These are phyloP conservation scores for Strix aluco DNA, from an alignment of 2,113 vertebrate species.

Conservation along the genomic window DNA sequence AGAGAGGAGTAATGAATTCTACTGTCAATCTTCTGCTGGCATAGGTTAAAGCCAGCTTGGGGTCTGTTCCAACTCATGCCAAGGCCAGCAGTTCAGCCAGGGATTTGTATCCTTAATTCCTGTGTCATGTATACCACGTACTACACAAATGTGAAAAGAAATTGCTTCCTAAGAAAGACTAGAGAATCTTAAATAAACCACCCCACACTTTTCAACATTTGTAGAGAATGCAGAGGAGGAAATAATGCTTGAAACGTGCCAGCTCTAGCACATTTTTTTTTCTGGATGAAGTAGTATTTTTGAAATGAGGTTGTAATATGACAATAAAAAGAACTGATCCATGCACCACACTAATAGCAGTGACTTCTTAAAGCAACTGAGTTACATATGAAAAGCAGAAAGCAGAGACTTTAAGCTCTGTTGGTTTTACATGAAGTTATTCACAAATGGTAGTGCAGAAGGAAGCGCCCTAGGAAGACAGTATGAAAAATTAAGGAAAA, in stretches of 20 bases:
- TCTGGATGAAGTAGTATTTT: not conserved
- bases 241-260: not conserved
- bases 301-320: not conserved
- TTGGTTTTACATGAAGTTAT: not conserved
- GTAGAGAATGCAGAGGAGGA: not conserved
- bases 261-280: not conserved
- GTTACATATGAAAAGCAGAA: not conserved
- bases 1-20: slow-evolving; percentile 52
- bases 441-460: not conserved
- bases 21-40: slow-evolving; percentile 55
- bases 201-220: not conserved
- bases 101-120: slow-evolving; percentile 47
- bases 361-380: not conserved
- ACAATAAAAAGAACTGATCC: not conserved
- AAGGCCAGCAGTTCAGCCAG: slow-evolving; percentile 29
- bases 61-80: slow-evolving; percentile 44
- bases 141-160: not conserved
- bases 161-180: slow-evolving; percentile 9
- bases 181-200: not conserved
- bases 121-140: slow-evolving; percentile 2
- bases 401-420: not conserved
- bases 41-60: slow-evolving; percentile 23
- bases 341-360: not conserved
- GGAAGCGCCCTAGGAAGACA: not conserved
- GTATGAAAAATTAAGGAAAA: not conserved